Base-by-base conservation (phyloP, 2,113 vertebrate genomes). In the Dipodomys merriami region DNA sequence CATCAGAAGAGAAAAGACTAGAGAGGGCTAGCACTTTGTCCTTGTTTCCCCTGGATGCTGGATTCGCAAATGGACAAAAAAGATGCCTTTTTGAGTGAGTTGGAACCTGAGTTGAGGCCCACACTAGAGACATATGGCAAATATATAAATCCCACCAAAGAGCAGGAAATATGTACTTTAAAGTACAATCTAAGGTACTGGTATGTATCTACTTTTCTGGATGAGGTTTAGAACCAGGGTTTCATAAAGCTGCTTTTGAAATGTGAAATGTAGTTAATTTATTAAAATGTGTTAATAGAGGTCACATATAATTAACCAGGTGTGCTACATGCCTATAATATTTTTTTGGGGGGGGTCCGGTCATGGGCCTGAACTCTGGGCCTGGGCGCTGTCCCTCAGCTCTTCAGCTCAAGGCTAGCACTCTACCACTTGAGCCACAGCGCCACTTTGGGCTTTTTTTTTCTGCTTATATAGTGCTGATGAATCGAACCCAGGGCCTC, bases 161-260 rank as follows among this genome's bases (percentile, higher is more conserved):
- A 91, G n/a, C 27, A 93, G 30, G 73, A 78, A 94, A 84, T 39
- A 39, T 39, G 39, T 39, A 39, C 39, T 81, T 25, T 83, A 20
- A 86, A 86, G 5, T 73, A 25, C 4, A 29, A 4, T 86, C 30
- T 90, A 71, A 84, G 62, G 64, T 73, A 57, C 16, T 57, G 2
- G 0, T 68, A 19, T 84, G 72, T 78, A 23, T 62, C 33, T 88
- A 73, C 15, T 62, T 87, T 90, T 85, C 65, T 72, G 18, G 27
- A 16, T 73, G 35, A 35, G 33, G 27, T 9, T 78, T 79, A 79
- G 18, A 39, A 44, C 15, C 10, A 9, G 71, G 29, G 82, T 76
- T 86, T 83, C 18, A 19, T 83, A 49, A 91, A 88, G 33, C 8
- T 74, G 8, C 60, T 79, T 22, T 85, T 85, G 39, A 39, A 39